Conservation (phyloP, 2,888 invertebrate genomes). For the Chrysotoxum bicinctum region DNA sequence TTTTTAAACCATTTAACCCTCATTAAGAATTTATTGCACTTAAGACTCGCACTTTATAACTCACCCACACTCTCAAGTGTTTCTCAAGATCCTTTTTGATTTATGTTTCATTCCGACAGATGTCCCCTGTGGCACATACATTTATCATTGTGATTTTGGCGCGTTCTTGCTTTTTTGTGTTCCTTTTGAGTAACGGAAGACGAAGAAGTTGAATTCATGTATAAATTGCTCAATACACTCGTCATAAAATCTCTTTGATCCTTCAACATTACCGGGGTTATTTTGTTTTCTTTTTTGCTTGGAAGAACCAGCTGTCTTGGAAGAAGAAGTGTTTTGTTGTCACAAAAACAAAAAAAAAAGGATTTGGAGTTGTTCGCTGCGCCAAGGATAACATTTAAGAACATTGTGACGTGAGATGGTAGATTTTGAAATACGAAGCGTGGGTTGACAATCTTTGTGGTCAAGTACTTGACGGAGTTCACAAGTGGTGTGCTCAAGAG, state of each 20-base stretch:
- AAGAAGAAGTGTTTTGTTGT: slow-evolving; percentile 1
- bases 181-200: slow-evolving; percentile 1
- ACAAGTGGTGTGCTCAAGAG: slow-evolving; percentile 37
- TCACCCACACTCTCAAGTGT: slow-evolving; percentile 69
- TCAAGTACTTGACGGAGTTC: slow-evolving; percentile 37
- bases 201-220: slow-evolving; percentile 35
- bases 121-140: slow-evolving; percentile 63
- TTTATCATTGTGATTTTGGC: slow-evolving; percentile 18
- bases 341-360: neutral
- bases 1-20: slow-evolving; percentile 44
- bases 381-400: too few species aligned
- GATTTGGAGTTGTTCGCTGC: neutral
- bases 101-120: slow-evolving; percentile 55
- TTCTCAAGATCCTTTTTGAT: slow-evolving; percentile 47
- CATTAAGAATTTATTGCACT: slow-evolving; percentile 57
- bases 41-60: slow-evolving; percentile 14
- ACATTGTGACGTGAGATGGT: neutral
- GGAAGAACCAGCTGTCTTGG: slow-evolving; percentile 1
- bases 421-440: slow-evolving; percentile 8
- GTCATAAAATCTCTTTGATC: neutral
- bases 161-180: slow-evolving; percentile 12
- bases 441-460: slow-evolving; percentile 43
- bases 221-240: slow-evolving; percentile 50
- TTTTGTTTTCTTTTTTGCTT: neutral
- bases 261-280: slow-evolving; percentile 28